Percentiles rank a stretch among this genome's conserved stretches.
Conservation (phyloP, 2,888 invertebrate genomes). For the Pollenia labialis region DNA sequence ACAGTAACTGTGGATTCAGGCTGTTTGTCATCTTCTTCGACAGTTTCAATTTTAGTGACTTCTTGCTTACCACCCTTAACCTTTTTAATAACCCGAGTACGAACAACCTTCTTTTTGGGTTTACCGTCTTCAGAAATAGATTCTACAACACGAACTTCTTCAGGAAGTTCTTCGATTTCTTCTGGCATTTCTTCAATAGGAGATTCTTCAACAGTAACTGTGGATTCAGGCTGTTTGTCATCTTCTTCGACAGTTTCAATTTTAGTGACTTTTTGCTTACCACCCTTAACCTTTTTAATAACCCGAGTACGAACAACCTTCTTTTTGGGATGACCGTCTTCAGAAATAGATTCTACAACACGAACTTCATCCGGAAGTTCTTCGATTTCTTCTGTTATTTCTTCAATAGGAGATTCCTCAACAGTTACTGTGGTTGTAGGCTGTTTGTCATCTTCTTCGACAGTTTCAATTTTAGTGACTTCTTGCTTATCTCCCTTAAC, state of each 20-base stretch:
- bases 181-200: slow-evolving; percentile 61
- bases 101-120: slow-evolving; percentile 72
- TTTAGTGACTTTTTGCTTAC: slow-evolving; percentile 65
- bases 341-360: slow-evolving; percentile 72
- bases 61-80: slow-evolving; percentile 74
- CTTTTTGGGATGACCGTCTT: slow-evolving; percentile 69
- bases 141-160: slow-evolving; percentile 71
- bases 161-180: slow-evolving; percentile 70
- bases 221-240: slow-evolving; percentile 55
- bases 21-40: slow-evolving; percentile 80
- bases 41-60: slow-evolving; percentile 80
- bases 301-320: slow-evolving; percentile 67
- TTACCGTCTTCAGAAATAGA: slow-evolving; percentile 72
- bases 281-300: slow-evolving; percentile 63
- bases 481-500: slow-evolving; percentile 19
- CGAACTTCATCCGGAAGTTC: slow-evolving; percentile 71
- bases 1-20: slow-evolving; percentile 80
- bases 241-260: slow-evolving; percentile 66
- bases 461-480: slow-evolving; percentile 29
- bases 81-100: slow-evolving; percentile 74
- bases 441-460: slow-evolving; percentile 31
- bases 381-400: not conserved
- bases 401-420: slow-evolving; percentile 25
- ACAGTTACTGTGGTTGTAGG: slow-evolving; percentile 11
- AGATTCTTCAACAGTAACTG: slow-evolving; percentile 72